A percentile compares a stretch with the other conserved stretches of the same genome.
Conservation (phyloP, 2,113 vertebrate genomes). For the Dermatemys mawii region DNA sequence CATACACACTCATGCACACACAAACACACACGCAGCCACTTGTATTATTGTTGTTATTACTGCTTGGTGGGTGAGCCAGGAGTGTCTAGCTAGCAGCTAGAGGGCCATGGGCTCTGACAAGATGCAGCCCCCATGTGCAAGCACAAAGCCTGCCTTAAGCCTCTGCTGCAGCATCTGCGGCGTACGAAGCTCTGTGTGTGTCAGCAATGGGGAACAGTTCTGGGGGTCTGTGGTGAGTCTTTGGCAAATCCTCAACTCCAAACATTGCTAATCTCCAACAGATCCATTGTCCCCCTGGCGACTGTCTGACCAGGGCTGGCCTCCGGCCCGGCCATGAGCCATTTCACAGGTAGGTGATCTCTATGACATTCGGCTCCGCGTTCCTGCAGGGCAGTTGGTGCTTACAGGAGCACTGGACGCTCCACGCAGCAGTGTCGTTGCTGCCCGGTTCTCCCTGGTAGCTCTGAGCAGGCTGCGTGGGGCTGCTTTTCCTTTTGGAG, state of each 20-base stretch:
- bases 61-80: no score
- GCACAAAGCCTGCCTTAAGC: no score
- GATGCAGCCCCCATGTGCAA: no score
- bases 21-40: no score
- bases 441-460: background rate
- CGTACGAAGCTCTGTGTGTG: no score
- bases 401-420: conserved; percentile 30
- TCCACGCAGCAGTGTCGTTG: accelerated
- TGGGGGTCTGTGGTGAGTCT: accelerated
- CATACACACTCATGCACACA: no score
- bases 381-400: background rate
- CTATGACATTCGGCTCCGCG: conserved; percentile 43
- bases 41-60: no score
- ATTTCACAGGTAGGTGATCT: conserved; percentile 75
- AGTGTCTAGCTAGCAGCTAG: no score
- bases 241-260: accelerated
- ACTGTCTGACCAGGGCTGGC: background rate
- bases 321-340: background rate
- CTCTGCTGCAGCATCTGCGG: no score
- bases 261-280: background rate
- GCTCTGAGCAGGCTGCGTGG: background rate
- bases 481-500: background rate
- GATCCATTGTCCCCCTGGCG: background rate
- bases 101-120: no score
- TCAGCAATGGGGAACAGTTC: no score